Percentiles rank a stretch among this genome's conserved stretches.
Conservation (phyloP, 2,888 invertebrate species). For the Schizaphis graminum region DNA sequence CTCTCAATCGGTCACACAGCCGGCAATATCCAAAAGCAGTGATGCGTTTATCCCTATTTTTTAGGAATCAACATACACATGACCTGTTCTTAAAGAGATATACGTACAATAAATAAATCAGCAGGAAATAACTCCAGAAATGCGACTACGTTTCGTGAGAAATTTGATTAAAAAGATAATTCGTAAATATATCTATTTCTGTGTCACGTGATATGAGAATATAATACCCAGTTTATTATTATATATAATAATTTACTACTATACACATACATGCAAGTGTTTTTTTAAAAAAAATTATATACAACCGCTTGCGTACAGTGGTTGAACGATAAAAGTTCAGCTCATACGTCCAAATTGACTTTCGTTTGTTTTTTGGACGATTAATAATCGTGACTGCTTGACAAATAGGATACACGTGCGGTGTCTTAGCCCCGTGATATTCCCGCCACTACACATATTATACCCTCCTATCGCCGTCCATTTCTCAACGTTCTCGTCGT, state of each 20-base stretch:
- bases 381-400: conserved; percentile 9
- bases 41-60: conserved; percentile 23
- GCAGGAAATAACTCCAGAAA: not conserved
- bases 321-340: not conserved
- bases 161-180: not conserved
- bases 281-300: not conserved
- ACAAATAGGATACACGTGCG: not conserved
- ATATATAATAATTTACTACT: not conserved
- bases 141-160: not conserved
- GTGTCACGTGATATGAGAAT: not conserved
- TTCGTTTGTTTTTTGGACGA: not conserved
- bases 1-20: not conserved
- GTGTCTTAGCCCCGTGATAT: not conserved
- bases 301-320: not conserved
- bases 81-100: not conserved
- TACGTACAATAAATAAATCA: not conserved
- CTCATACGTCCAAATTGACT: not conserved
- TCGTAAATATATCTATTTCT: not conserved
- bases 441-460: not conserved
- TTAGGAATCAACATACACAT: not conserved
- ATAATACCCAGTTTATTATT: not conserved
- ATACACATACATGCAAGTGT: not conserved
- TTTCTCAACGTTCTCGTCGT: not conserved
- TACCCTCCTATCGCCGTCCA: not conserved
- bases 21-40: not conserved